Percentiles rank a stretch among this genome's conserved stretches.
These are phyloP conservation scores for Epinotia ramella DNA, from an alignment of 2,888 invertebrate species.

Conservation along the genomic window DNA sequence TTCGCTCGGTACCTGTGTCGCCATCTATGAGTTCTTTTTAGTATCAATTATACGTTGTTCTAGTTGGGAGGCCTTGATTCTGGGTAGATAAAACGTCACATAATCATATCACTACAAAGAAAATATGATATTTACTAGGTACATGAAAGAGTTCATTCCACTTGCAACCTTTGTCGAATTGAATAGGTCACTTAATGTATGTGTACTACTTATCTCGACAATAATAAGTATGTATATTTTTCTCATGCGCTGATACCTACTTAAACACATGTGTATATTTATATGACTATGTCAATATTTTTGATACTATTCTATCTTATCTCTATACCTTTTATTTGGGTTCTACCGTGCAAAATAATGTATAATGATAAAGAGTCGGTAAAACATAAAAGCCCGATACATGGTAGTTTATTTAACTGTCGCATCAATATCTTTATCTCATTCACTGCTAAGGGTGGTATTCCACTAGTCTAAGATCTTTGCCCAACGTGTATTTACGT, in stretches of 20 bases:
- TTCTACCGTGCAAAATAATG: background rate
- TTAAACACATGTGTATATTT: background rate
- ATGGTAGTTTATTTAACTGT: background rate
- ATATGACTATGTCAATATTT: slow-evolving; percentile 13
- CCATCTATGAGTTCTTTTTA: too few species aligned
- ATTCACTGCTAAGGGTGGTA: too few species aligned
- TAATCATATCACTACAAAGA: too few species aligned
- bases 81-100: too few species aligned
- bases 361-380: background rate
- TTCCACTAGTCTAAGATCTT: too few species aligned
- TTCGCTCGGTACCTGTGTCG: too few species aligned
- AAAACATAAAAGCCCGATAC: background rate
- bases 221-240: background rate
- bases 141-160: background rate
- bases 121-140: too few species aligned
- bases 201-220: background rate
- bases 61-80: too few species aligned
- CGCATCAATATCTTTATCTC: too few species aligned
- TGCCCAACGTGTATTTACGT: too few species aligned
- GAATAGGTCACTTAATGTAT: background rate
- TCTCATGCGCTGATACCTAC: background rate
- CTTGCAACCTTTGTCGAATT: slow-evolving; percentile 5
- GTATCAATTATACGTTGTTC: too few species aligned
- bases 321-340: background rate
- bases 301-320: slow-evolving; percentile 14